These are phyloP conservation scores for Fragum whitleyi DNA, from an alignment of 2,888 invertebrate species.

Conservation along the genomic window DNA sequence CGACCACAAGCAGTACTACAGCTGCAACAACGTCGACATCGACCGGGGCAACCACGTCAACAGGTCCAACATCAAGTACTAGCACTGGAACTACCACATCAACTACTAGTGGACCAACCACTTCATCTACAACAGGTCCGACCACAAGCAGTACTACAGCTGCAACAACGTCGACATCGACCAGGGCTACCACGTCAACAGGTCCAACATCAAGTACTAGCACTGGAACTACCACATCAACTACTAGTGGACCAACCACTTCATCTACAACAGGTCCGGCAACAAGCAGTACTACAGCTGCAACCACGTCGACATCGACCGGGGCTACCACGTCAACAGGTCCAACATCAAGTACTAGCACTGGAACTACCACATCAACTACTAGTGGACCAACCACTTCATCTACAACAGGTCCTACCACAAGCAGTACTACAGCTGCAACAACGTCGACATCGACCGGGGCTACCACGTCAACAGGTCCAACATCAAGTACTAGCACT, in stretches of 20 bases:
- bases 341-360: constrained; percentile 7
- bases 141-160: not conserved
- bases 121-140: not conserved
- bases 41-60: no score
- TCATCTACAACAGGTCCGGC: constrained; percentile 1
- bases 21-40: no score
- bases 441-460: constrained; percentile 7
- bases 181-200: not conserved
- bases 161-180: not conserved
- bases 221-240: not conserved
- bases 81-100: not conserved
- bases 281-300: constrained; percentile 1
- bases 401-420: constrained; percentile 1
- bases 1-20: no score
- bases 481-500: no score
- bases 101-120: not conserved
- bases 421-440: constrained; percentile 25
- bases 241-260: not conserved
- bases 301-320: not conserved
- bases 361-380: not conserved
- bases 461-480: no score
- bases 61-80: not conserved
- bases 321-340: not conserved
- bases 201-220: constrained; percentile 10
- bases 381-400: no score